Evolutionary conservation across 2,797 vertebrate genomes (phyloP).

Genomic region (Distichodus sexfasciatus): DNA sequence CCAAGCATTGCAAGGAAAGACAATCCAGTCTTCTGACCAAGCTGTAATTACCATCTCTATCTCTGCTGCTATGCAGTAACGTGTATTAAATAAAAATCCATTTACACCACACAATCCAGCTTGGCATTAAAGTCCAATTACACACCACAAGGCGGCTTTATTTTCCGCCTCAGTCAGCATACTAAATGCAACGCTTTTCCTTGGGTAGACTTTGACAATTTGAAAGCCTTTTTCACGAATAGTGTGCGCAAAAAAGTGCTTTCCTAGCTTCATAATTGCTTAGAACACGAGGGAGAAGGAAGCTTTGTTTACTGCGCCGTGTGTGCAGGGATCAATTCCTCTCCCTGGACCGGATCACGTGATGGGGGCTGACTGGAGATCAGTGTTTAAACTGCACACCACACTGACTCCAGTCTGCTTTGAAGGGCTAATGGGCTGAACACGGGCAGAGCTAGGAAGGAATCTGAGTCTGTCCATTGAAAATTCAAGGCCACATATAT

Average conservation of each 20-base stretch:
- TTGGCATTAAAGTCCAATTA: conserved; percentile 26
- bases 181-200: conserved; percentile 45
- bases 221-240: conserved; percentile 53
- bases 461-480: conserved; percentile 50
- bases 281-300: conserved; percentile 59
- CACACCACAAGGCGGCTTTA: conserved; percentile 21
- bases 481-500: conserved; percentile 65
- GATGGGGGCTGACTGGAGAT: conserved; percentile 69
- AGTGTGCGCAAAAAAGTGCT: conserved; percentile 56
- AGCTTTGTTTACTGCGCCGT: conserved; percentile 68
- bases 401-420: conserved; percentile 59
- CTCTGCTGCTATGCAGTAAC: neutral
- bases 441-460: conserved; percentile 41
- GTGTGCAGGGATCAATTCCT: conserved; percentile 67
- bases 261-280: conserved; percentile 69
- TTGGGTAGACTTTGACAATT: conserved; percentile 19
- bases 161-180: conserved; percentile 37
- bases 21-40: neutral
- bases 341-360: conserved; percentile 57
- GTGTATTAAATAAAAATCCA: conserved; percentile 16
- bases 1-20: neutral
- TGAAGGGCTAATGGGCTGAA: conserved; percentile 57
- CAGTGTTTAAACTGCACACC: conserved; percentile 60
- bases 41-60: conserved; percentile 11
- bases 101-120: conserved; percentile 10